Conservation (phyloP, 2,797 vertebrate species). For the Halcyon chelicuti region DNA sequence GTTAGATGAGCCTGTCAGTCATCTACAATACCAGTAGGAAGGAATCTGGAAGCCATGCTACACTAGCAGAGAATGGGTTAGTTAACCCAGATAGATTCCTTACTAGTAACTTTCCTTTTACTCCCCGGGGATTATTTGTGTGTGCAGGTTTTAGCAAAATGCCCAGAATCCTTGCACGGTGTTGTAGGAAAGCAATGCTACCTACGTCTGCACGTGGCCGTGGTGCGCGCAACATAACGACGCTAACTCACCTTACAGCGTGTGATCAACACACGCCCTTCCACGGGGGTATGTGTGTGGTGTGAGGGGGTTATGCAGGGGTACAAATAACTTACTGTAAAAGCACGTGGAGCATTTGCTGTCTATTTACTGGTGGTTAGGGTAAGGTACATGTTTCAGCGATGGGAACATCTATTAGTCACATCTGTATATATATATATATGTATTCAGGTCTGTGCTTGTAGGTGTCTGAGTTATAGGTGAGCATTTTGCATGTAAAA, state of each 20-base stretch:
- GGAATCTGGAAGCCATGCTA: neutral
- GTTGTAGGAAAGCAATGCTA: neutral
- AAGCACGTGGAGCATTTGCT: neutral
- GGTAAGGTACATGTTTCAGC: neutral
- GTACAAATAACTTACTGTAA: accelerated
- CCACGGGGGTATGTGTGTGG: accelerated
- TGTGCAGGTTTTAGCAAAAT: accelerated
- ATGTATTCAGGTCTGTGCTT: neutral
- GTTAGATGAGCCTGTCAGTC: neutral
- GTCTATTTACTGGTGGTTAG: neutral
- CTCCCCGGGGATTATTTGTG: neutral
- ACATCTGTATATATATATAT: neutral
- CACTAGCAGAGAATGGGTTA: neutral
- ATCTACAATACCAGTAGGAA: neutral
- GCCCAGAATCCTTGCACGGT: neutral
- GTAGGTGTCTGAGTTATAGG: neutral
- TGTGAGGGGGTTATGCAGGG: neutral
- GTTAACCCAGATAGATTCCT: neutral
- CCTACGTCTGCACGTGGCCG: accelerated
- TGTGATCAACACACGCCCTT: accelerated
- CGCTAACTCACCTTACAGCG: neutral
- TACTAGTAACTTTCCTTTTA: neutral
- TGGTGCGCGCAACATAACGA: neutral
- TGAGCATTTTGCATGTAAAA: neutral
- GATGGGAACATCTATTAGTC: neutral